A percentile compares a stretch with the other conserved stretches of the same genome.
Evolutionary conservation across 1,140 invertebrate genomes (phyloP).

Genomic region (Cecropterus lyciades): DNA sequence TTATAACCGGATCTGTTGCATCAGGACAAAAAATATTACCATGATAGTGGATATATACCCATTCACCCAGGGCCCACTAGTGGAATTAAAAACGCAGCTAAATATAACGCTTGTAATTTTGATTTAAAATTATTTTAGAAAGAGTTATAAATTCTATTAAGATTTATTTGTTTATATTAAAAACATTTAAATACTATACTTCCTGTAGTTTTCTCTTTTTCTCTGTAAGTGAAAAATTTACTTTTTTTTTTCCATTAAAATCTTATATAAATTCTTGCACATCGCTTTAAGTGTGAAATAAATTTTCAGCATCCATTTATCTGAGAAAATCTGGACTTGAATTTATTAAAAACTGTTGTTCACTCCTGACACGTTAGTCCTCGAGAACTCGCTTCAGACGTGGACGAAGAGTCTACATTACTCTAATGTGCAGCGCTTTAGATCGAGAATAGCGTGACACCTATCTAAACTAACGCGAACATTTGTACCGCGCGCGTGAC

Average conservation of each 20-base stretch:
- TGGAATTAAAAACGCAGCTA: no score
- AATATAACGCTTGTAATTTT: no score
- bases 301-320: slow-evolving; percentile 41
- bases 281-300: slow-evolving; percentile 11
- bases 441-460: slow-evolving; percentile 62
- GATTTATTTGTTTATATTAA: no score
- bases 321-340: slow-evolving; percentile 26
- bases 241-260: neutral
- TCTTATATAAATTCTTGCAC: slow-evolving; percentile 4
- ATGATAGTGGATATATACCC: no score
- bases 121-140: no score
- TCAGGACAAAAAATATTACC: no score
- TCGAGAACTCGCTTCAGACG: slow-evolving; percentile 65
- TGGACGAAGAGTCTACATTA: slow-evolving; percentile 66
- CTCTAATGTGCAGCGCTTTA: slow-evolving; percentile 66
- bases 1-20: no score
- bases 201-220: no score
- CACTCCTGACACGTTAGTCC: slow-evolving; percentile 49
- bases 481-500: slow-evolving; percentile 55
- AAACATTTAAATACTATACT: no score
- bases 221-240: no score
- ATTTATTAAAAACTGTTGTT: slow-evolving; percentile 48
- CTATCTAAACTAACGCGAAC: slow-evolving; percentile 48
- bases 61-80: no score
- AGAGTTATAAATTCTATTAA: no score